These are phyloP conservation scores for Anthopleura sola DNA, from an alignment of 64 coral and sea anemone species.

Conservation along the genomic window DNA sequence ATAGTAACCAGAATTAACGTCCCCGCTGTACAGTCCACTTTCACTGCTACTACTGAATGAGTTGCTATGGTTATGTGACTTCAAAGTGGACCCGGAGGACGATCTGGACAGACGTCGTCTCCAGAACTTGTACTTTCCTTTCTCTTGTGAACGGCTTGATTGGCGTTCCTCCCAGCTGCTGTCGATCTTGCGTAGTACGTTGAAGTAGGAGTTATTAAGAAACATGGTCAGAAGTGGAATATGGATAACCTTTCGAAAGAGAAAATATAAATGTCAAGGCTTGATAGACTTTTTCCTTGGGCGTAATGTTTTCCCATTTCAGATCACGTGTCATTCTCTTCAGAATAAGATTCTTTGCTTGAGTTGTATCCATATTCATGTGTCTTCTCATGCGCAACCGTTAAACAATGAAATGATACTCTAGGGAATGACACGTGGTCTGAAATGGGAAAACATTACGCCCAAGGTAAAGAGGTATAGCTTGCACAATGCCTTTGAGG, in stretches of 20 bases:
- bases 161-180: conserved; percentile 69
- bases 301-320: too few relatives aligned
- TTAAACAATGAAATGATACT: too few relatives aligned
- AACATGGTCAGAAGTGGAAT: conserved; percentile 44
- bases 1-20: conserved; percentile 89
- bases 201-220: conserved; percentile 74
- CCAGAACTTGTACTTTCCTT: conserved; percentile 15
- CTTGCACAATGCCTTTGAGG: too few relatives aligned
- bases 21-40: conserved; percentile 70
- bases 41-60: conserved; percentile 54
- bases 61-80: neutral
- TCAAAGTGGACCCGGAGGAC: conserved; percentile 37
- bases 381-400: too few relatives aligned
- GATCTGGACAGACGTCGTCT: conserved; percentile 11
- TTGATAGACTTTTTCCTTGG: neutral
- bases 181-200: conserved; percentile 80
- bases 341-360: too few relatives aligned
- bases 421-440: too few relatives aligned
- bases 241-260: neutral
- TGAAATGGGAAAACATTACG: too few relatives aligned
- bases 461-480: too few relatives aligned
- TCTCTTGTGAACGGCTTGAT: neutral
- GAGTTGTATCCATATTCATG: too few relatives aligned
- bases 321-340: too few relatives aligned
- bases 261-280: neutral